Percentiles rank a stretch among this genome's conserved stretches.
Conservation (phyloP, 2,113 vertebrate genomes). For the Oryzias javanicus region DNA sequence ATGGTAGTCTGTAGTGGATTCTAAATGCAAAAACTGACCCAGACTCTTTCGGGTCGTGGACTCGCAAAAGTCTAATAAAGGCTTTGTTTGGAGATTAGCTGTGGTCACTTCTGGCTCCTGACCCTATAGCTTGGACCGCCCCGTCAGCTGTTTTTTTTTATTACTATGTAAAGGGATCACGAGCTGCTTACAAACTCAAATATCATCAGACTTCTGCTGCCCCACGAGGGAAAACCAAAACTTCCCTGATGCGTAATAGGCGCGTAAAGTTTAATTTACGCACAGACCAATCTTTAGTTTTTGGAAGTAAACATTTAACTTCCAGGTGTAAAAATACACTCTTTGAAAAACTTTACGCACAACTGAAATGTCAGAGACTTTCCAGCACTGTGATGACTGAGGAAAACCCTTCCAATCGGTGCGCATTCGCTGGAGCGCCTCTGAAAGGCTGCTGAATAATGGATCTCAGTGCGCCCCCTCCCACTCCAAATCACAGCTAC, state of each 20-base stretch:
- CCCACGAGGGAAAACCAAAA: too few species aligned
- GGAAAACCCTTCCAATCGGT: too few species aligned
- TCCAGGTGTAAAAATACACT: too few species aligned
- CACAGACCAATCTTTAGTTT: too few species aligned
- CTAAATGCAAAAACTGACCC: constrained; percentile 48
- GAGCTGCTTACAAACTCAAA: constrained; percentile 2
- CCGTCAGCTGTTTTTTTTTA: constrained; percentile 51
- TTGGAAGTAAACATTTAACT: too few species aligned
- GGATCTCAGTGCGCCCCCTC: background rate
- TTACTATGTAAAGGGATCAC: constrained; percentile 32
- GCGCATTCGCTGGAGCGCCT: background rate
- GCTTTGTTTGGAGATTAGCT: constrained; percentile 55
- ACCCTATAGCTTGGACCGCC: constrained; percentile 52
- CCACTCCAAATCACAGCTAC: constrained; percentile 15
- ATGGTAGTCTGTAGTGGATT: background rate
- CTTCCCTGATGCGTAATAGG: too few species aligned
- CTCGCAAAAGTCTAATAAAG: constrained; percentile 55
- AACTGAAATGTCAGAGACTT: too few species aligned
- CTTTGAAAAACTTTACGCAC: too few species aligned
- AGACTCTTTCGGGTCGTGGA: constrained; percentile 51
- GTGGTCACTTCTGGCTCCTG: constrained; percentile 33
- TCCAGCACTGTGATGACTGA: too few species aligned
- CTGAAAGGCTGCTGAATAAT: constrained; percentile 25
- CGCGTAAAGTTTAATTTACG: too few species aligned
- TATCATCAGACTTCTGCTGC: too few species aligned